These are phyloP conservation scores for Anas bahamensis DNA, from an alignment of 2,797 vertebrate species.

Conservation along the genomic window DNA sequence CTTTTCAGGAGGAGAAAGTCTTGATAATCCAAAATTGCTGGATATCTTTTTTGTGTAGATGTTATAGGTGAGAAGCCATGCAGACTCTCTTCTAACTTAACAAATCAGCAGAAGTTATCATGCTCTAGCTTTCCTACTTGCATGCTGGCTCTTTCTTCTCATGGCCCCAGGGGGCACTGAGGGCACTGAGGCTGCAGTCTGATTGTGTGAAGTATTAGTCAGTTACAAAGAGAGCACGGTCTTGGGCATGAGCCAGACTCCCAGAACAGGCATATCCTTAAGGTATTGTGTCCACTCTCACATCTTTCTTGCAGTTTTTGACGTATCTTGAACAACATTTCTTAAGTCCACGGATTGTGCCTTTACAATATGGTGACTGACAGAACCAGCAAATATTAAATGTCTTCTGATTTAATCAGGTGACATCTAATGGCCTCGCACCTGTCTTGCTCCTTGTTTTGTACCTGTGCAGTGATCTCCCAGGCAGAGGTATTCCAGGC, in stretches of 20 bases:
- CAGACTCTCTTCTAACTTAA: background rate
- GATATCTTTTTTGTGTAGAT: background rate
- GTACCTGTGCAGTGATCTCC: rapidly evolving
- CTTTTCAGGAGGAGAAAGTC: background rate
- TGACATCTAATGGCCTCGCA: background rate
- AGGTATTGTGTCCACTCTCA: background rate
- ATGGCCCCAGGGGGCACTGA: background rate
- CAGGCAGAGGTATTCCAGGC: background rate
- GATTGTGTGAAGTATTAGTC: background rate
- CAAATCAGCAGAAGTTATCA: background rate
- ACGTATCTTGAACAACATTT: background rate
- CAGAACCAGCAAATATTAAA: background rate
- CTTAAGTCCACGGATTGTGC: rapidly evolving
- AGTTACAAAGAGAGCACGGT: background rate
- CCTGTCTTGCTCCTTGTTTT: rapidly evolving
- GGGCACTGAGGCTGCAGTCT: background rate
- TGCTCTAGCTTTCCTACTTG: background rate
- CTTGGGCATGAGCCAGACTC: background rate
- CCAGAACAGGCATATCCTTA: background rate
- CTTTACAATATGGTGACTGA: background rate
- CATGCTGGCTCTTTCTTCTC: background rate
- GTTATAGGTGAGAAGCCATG: background rate
- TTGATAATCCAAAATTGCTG: background rate
- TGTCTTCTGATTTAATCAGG: background rate
- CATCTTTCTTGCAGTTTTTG: background rate